Evolutionary conservation across 2,113 vertebrate genomes (phyloP), one percentile per base, ranked within the genome.

Genomic region (Gadus chalcogrammus): DNA sequence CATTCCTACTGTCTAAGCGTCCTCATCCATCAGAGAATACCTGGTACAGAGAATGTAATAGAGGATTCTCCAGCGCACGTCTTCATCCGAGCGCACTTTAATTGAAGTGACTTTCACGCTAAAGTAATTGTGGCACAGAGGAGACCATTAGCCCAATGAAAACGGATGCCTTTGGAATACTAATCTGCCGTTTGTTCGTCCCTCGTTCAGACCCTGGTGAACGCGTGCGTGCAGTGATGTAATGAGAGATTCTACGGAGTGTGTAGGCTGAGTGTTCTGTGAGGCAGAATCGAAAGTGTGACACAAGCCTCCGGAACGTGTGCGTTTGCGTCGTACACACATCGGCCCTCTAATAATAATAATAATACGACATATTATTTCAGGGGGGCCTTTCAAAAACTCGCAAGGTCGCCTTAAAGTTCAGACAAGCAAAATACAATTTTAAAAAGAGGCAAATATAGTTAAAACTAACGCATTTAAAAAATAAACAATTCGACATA

Each of bases 41-140:
- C 16, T 13, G 42, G 72, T 38, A 60, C 22, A n/a, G n/a, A 68
- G 64, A 72, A 74, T 66, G 71, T 77, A 82, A 77, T 75, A 76
- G 77, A 83, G 79, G 74, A 55, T 69, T 81, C 76, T 70, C 73
- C 71, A 60, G 53, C 69, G 81, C 77, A 72, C 75, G 67, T 79
- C 80, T 82, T 82, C 79, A 78, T 84, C 73, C 84, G 74, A 78
- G 73, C 73, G 69, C 65, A 68, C 79, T 84, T 83, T 89, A 88
- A 89, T 86, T 87, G 82, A 79, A 88, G 84, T 79, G 85, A 87
- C 86, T 90, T 89, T 91, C 83, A 86, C 79, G 78, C 78, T 72
- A 77, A 77, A 64, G 58, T 78, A 77, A 84, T 85, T 82, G 79
- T 79, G n/a, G 79, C 64, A 13, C 55, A 1, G 69, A 83, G 80